Conservation (phyloP, 2,888 invertebrate species). For the Nephrocerus scutellatus region DNA sequence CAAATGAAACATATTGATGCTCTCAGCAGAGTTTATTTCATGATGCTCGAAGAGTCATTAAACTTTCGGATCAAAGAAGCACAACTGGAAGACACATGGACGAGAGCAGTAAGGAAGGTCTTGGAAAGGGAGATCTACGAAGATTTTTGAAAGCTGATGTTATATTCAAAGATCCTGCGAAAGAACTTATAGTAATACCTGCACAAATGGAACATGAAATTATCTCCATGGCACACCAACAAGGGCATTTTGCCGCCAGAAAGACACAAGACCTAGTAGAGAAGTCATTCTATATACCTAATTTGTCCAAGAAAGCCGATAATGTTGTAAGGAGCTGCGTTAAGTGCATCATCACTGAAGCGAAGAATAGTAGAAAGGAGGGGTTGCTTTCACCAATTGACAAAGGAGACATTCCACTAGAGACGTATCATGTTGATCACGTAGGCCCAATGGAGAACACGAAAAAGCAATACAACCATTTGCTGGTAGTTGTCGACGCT, state of each 20-base stretch:
- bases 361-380: constrained; percentile 34
- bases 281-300: constrained; percentile 27
- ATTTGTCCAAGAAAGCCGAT: constrained; percentile 7
- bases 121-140: constrained; percentile 6
- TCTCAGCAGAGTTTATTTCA: constrained; percentile 14
- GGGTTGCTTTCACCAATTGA: constrained; percentile 27
- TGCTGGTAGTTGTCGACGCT: constrained; percentile 34
- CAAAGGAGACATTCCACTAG: constrained; percentile 30
- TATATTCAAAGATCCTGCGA: constrained; percentile 7
- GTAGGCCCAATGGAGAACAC: constrained; percentile 34
- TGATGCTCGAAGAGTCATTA: constrained; percentile 1
- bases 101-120: constrained; percentile 5
- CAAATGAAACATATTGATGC: constrained; percentile 22
- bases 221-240: constrained; percentile 33
- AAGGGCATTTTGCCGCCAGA: constrained; percentile 34
- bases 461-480: constrained; percentile 34
- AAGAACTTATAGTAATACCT: constrained; percentile 30
- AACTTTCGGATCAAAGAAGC: neutral
- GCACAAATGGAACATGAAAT: constrained; percentile 31
- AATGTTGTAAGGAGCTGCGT: constrained; percentile 15
- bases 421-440: constrained; percentile 36
- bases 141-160: constrained; percentile 11
- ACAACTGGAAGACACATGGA: constrained; percentile 1
- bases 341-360: constrained; percentile 16
- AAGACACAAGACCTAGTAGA: constrained; percentile 28